Evolutionary conservation across 1,140 invertebrate species (phyloP).

Genomic region (Pissodes strobi): DNA sequence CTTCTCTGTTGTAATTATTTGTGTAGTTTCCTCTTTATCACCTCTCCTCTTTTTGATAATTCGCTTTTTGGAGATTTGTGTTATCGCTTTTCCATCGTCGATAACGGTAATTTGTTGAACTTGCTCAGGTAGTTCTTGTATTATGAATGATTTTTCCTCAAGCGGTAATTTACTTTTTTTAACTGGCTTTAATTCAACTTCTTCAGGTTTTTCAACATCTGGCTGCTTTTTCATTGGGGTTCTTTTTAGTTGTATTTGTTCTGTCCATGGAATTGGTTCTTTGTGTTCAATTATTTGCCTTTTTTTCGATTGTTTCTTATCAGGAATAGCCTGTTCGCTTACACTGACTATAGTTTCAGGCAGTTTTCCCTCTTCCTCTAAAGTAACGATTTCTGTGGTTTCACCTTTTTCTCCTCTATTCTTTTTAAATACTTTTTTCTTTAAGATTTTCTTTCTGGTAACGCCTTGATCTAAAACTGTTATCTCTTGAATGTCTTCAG

Average conservation of each 20-base stretch:
- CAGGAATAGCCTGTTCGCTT: slow-evolving; percentile 42
- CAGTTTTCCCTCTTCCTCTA: slow-evolving; percentile 21
- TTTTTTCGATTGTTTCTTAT: slow-evolving; percentile 34
- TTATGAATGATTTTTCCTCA: neutral
- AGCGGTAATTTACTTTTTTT: neutral
- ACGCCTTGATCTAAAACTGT: slow-evolving; percentile 41
- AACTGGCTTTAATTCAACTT: slow-evolving; percentile 47
- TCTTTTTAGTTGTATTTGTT: slow-evolving; percentile 56
- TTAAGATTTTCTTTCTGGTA: slow-evolving; percentile 44
- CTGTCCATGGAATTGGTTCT: slow-evolving; percentile 52
- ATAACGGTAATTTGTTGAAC: slow-evolving; percentile 49
- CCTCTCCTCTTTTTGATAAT: slow-evolving; percentile 53
- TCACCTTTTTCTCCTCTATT: slow-evolving; percentile 50
- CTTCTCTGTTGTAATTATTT: slow-evolving; percentile 52
- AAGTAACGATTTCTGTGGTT: slow-evolving; percentile 49
- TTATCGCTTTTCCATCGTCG: slow-evolving; percentile 44
- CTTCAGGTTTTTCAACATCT: no score
- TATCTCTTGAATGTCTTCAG: slow-evolving; percentile 43
- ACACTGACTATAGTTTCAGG: slow-evolving; percentile 24
- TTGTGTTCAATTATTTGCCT: slow-evolving; percentile 31
- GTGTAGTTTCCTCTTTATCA: slow-evolving; percentile 46
- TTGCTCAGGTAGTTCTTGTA: slow-evolving; percentile 46
- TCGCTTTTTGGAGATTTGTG: slow-evolving; percentile 53
- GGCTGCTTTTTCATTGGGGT: slow-evolving; percentile 48
- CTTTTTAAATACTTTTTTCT: slow-evolving; percentile 51